Conservation (phyloP, 2,113 vertebrate species). For the Gymnocephalus cernua region DNA sequence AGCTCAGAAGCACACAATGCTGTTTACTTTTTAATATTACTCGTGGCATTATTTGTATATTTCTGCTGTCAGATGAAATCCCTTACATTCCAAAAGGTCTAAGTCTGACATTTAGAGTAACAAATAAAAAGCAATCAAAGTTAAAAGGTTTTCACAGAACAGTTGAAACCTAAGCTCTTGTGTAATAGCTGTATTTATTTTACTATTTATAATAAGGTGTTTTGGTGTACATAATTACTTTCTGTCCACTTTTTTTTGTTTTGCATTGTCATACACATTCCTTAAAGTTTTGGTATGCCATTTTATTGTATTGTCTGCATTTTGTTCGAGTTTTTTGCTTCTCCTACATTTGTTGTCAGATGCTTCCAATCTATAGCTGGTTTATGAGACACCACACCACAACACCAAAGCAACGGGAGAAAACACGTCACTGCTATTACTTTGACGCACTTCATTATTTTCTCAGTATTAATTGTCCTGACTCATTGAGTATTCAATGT, state of each 20-base stretch:
- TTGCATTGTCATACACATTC: constrained; percentile 6
- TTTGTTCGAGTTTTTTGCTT: constrained; percentile 9
- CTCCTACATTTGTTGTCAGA: neutral
- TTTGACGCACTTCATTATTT: neutral
- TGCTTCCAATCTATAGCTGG: neutral
- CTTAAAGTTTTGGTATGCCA: constrained; percentile 15
- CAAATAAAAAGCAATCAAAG: neutral
- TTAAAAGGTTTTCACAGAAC: constrained; percentile 8
- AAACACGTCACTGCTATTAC: neutral
- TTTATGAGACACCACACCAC: neutral
- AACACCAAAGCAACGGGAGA: neutral
- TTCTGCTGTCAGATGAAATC: constrained; percentile 24
- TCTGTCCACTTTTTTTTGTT: constrained; percentile 4
- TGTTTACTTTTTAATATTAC: constrained; percentile 35
- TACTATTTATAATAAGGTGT: constrained; percentile 69
- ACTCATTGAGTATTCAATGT: neutral
- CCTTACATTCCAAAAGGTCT: neutral
- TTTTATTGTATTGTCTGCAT: neutral
- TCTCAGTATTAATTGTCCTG: neutral
- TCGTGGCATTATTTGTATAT: constrained; percentile 32
- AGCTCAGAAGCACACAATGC: constrained; percentile 15
- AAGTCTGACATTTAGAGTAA: neutral
- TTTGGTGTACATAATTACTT: constrained; percentile 30
- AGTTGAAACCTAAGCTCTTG: constrained; percentile 24
- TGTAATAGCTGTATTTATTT: constrained; percentile 71